phyloP scores from a whole-genome alignment of 2,113 vertebrate genomes.

The Isurus oxyrinchus region DNA sequence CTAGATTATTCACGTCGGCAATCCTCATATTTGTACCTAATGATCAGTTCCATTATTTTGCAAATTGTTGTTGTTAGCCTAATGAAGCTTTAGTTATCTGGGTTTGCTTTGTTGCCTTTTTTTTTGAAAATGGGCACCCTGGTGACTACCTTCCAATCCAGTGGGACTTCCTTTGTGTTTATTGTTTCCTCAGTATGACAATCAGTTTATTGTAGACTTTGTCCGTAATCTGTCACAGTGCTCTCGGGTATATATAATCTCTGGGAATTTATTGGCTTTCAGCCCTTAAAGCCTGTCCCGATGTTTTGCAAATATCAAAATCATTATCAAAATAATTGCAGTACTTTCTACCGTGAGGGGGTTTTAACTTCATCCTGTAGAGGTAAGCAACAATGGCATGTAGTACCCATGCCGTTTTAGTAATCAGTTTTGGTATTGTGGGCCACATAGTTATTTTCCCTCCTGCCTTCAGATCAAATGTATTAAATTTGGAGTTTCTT shows the following conservation, averaged over 20 bases:
- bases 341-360: background rate
- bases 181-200: background rate
- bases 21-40: background rate
- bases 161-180: background rate
- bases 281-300: background rate
- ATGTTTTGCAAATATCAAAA: background rate
- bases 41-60: background rate
- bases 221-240: background rate
- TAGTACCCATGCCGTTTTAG: background rate
- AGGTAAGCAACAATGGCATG: background rate
- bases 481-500: background rate
- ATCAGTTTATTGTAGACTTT: background rate
- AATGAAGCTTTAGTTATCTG: background rate
- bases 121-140: background rate
- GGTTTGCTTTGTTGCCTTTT: background rate
- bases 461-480: background rate
- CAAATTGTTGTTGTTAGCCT: background rate
- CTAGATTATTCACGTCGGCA: background rate
- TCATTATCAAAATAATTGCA: background rate
- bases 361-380: background rate
- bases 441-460: background rate
- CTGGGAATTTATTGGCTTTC: background rate
- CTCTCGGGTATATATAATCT: background rate
- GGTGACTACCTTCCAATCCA: background rate
- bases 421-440: background rate